phyloP scores from a whole-genome alignment of 2,888 invertebrate genomes.

The Pristionchus maxplancki region DNA sequence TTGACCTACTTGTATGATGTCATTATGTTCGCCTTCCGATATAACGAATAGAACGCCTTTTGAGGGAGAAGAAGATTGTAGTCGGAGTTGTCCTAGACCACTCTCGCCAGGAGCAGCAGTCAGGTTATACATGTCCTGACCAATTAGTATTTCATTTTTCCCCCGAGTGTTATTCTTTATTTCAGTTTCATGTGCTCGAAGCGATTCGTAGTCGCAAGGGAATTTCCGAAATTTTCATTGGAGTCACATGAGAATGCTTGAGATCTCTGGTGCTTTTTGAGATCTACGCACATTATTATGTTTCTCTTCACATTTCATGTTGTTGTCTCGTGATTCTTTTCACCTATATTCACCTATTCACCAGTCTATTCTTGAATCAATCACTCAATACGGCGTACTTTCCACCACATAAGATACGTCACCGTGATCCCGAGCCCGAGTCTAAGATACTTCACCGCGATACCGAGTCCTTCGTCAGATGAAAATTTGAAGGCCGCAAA shows the following conservation, averaged over 20 bases:
- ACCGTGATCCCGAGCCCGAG: too few relatives aligned
- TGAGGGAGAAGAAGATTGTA: not conserved
- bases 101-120: conserved; percentile 28
- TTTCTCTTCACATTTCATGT: not conserved
- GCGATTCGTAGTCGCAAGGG: not conserved
- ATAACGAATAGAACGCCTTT: conserved; percentile 5
- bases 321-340: too few relatives aligned
- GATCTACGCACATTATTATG: not conserved
- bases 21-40: conserved; percentile 34
- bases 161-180: too few relatives aligned
- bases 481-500: too few relatives aligned
- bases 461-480: too few relatives aligned
- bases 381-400: too few relatives aligned
- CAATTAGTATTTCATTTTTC: too few relatives aligned
- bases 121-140: conserved; percentile 29
- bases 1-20: conserved; percentile 7
- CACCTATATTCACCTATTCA: too few relatives aligned
- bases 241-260: not conserved
- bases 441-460: too few relatives aligned
- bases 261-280: not conserved
- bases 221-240: not conserved
- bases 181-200: too few relatives aligned
- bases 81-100: conserved; percentile 31
- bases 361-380: too few relatives aligned
- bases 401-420: too few relatives aligned